These are phyloP conservation scores for Gasterosteus aculeatus DNA, from an alignment of 2,113 vertebrate genomes.

Conservation along the genomic window DNA sequence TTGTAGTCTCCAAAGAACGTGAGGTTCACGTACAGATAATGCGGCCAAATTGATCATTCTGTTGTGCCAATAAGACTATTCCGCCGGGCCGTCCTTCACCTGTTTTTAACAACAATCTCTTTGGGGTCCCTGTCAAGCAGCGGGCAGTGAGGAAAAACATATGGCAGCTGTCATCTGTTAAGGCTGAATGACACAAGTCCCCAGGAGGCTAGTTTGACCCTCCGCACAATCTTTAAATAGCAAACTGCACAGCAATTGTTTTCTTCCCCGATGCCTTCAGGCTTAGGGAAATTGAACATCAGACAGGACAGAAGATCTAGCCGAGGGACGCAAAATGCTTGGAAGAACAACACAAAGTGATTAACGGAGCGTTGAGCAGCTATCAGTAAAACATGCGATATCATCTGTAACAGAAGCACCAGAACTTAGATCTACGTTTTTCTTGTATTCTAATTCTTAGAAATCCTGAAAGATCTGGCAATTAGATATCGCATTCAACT, in stretches of 20 bases:
- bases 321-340: conserved; percentile 25
- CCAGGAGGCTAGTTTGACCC: conserved; percentile 69
- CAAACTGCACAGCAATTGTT: conserved; percentile 68
- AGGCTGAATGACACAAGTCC: conserved; percentile 50
- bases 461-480: background rate
- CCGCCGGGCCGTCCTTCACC: conserved; percentile 64
- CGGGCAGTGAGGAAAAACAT: conserved; percentile 65
- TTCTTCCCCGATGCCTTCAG: conserved; percentile 45
- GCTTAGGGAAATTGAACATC: conserved; percentile 39
- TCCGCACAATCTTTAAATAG: conserved; percentile 47
- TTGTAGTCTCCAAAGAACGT: conserved; percentile 5
- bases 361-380: conserved; percentile 38
- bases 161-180: conserved; percentile 65
- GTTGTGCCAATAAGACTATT: conserved; percentile 54
- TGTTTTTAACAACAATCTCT: conserved; percentile 68
- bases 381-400: conserved; percentile 53
- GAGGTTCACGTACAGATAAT: conserved; percentile 39
- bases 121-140: conserved; percentile 57
- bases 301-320: conserved; percentile 7
- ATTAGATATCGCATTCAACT: background rate
- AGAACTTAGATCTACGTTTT: conserved; percentile 5
- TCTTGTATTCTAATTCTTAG: conserved; percentile 19
- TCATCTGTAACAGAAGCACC: conserved; percentile 22
- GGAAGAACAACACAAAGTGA: conserved; percentile 34
- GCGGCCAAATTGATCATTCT: conserved; percentile 56